A percentile compares a stretch with the other conserved stretches of the same genome.
phyloP scores from a whole-genome alignment of 1,140 invertebrate genomes.

The Micrasema minimum region DNA sequence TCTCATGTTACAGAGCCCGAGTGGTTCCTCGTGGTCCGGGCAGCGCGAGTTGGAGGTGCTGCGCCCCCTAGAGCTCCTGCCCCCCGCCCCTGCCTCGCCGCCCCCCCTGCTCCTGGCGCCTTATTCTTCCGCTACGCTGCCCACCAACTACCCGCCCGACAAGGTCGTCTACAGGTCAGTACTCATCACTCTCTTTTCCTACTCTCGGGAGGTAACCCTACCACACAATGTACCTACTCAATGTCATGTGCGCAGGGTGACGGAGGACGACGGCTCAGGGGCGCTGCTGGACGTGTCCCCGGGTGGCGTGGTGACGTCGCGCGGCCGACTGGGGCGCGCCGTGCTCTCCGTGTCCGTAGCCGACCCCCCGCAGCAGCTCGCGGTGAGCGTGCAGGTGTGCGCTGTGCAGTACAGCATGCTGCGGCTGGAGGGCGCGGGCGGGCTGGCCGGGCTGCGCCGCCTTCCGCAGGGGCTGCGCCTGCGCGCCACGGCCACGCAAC shows the following conservation, averaged over 20 bases:
- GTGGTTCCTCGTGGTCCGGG: constrained; percentile 35
- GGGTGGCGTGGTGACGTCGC: constrained; percentile 41
- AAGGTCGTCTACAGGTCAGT: constrained; percentile 44
- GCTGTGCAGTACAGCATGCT: constrained; percentile 45
- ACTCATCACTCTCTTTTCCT: not conserved
- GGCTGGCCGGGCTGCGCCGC: constrained; percentile 11
- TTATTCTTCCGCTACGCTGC: constrained; percentile 28
- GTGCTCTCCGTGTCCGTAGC: constrained; percentile 32
- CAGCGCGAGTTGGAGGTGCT: constrained; percentile 36
- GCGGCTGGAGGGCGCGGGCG: constrained; percentile 17
- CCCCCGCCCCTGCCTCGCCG: constrained; percentile 3
- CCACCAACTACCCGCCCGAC: constrained; percentile 39
- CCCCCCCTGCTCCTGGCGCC: constrained; percentile 43
- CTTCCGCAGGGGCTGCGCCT: constrained; percentile 44
- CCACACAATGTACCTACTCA: not conserved
- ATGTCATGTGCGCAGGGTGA: constrained; percentile 4
- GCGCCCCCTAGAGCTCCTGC: constrained; percentile 35
- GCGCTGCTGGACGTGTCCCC: constrained; percentile 39
- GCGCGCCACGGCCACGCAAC: constrained; percentile 22
- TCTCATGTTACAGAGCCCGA: too few relatives aligned
- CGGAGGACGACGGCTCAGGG: constrained; percentile 33
- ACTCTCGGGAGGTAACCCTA: not conserved
- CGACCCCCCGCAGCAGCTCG: constrained; percentile 39
- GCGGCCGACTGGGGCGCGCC: constrained; percentile 31
- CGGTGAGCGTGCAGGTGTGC: constrained; percentile 39